Evolutionary conservation across 1,140 invertebrate species (phyloP).

Genomic region (Zaprionus tsacasi): DNA sequence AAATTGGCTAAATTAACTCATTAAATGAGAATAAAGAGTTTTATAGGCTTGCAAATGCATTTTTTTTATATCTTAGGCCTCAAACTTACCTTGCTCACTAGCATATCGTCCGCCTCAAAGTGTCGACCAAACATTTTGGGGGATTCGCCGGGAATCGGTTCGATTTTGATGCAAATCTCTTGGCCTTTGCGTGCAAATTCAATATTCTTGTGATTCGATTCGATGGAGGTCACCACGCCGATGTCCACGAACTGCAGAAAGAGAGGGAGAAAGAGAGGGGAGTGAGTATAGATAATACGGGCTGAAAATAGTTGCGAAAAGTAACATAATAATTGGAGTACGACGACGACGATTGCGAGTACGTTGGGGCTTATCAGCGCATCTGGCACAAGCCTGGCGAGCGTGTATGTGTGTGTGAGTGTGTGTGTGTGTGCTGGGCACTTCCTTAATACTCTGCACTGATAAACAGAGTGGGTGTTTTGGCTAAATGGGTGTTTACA

Average conservation of each 20-base stretch:
- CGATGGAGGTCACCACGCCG: conserved; percentile 97
- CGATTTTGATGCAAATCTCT: conserved; percentile 99
- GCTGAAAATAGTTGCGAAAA: conserved; percentile 9
- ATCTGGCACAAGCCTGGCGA: conserved; percentile 57
- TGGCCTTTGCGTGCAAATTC: conserved; percentile 97
- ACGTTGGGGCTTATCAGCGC: conserved; percentile 50
- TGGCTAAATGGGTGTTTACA: conserved; percentile 53
- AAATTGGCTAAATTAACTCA: too few relatives aligned
- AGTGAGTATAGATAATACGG: background rate
- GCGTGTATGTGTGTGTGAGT: conserved; percentile 26
- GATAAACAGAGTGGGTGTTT: conserved; percentile 72
- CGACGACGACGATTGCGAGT: background rate
- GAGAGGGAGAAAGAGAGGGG: background rate
- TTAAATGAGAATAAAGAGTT: too few relatives aligned
- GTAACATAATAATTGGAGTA: background rate
- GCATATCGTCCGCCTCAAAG: conserved; percentile 97
- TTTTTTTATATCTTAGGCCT: background rate
- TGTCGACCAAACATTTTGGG: conserved; percentile 99
- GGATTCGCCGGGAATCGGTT: conserved; percentile 96
- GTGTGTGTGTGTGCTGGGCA: conserved; percentile 35
- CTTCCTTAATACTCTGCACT: conserved; percentile 72
- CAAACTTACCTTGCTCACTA: conserved; percentile 95
- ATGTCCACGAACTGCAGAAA: conserved; percentile 95
- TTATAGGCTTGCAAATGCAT: too few relatives aligned
- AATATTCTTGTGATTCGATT: conserved; percentile 95